Base-by-base conservation (phyloP, 2,797 vertebrate genomes). In the Tokudaia tokunoshimensis region DNA sequence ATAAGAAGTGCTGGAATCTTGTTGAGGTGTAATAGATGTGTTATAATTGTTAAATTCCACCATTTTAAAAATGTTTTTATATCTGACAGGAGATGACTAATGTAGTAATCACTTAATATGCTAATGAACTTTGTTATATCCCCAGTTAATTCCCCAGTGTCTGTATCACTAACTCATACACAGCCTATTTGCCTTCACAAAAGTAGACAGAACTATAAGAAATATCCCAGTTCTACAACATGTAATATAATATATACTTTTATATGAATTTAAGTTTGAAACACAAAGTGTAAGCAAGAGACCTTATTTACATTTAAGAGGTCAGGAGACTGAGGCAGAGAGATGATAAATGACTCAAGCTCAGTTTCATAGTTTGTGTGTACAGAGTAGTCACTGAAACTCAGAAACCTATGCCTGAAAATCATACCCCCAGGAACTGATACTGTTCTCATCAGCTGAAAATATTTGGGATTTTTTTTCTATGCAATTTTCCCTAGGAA, bases 31-130 rank as follows among this genome's bases (percentile, higher is more conserved):
- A 52, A 15, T 15, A 52, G 22, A 70, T 7, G 1, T 37, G 1
- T 52, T 8, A 24, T 65, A 74, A 14, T 85, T 91, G 52, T 83
- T 89, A n/a, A 92, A 90, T 41, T 78, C 89, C 12, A 20, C 22
- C 41, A 6, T n/a, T 70, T 70, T 6, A 34, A 67, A 67, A 34
- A 3, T 17, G 50, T 10, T 31, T 13, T 67, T 6, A 14, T n/a
- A 55, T 2, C 26, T 11, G 14, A 94, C 63, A 91, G 5, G 6
- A 91, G 26, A 57, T 91, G 20, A 37, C 79, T 79, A 85, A 50
- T 85, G 31, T 81, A 10, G 80, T 63, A 80, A 26, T 76, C 29
- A 75, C 37, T 22, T 34, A 37, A n/a, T 74, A 89, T 87, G 44
- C 2, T 82, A 76, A 7, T 59, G 26, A 6, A 87, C 50, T 88